Conservation (phyloP, 2,888 invertebrate species). For the Ophion obscuratus region DNA sequence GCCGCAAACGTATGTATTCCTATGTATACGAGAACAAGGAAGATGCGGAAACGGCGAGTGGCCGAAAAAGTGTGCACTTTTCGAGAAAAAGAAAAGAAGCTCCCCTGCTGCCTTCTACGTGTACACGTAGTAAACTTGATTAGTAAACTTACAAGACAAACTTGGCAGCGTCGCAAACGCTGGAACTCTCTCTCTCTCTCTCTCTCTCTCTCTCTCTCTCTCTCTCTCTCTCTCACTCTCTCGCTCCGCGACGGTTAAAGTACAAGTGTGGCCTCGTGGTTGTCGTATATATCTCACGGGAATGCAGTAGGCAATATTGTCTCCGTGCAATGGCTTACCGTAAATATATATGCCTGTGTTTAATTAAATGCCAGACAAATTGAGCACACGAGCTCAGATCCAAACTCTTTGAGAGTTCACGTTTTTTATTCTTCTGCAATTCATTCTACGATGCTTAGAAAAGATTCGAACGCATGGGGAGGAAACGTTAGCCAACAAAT, state of each 20-base stretch:
- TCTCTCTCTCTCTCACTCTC: too few relatives aligned
- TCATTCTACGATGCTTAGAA: background rate
- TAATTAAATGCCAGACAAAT: slow-evolving; percentile 31
- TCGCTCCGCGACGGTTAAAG: slow-evolving; percentile 13
- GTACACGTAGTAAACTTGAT: slow-evolving; percentile 65
- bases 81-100: slow-evolving; percentile 32
- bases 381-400: slow-evolving; percentile 18
- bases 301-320: slow-evolving; percentile 56
- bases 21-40: background rate
- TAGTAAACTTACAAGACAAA: slow-evolving; percentile 66
- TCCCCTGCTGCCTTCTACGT: slow-evolving; percentile 34
- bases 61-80: slow-evolving; percentile 39
- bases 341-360: slow-evolving; percentile 16
- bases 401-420: background rate
- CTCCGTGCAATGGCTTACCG: slow-evolving; percentile 13
- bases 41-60: background rate
- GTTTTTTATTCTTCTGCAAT: background rate
- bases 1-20: slow-evolving; percentile 2
- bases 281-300: slow-evolving; percentile 37
- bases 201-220: slow-evolving; percentile 8
- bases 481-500: too few relatives aligned
- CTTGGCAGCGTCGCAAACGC: slow-evolving; percentile 42
- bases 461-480: background rate
- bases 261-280: slow-evolving; percentile 35
- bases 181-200: slow-evolving; percentile 42